Evolutionary conservation across 64 coral and sea anemone genomes (phyloP), one percentile per base, ranked within the genome.

Genomic region (Hydrozoanthus tunicans): DNA sequence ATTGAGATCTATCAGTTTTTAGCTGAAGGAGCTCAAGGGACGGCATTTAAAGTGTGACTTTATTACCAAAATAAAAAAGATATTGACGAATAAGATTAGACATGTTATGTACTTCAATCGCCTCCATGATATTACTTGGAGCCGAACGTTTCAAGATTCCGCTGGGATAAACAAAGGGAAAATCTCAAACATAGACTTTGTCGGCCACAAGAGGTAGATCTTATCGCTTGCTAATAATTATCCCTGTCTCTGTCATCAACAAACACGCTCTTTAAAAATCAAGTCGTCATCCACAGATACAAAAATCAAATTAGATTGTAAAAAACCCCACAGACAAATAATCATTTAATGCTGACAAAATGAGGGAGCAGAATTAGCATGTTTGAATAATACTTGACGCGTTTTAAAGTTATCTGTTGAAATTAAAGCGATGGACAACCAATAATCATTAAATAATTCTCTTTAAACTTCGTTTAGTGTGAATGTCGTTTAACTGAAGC

Each of bases 11-110:
- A 59, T 75, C 32, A 56, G 23, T 73, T 74, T 86, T 70, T 24
- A 88, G 23, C 53, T 27, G 55, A 88, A 88, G 69, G 73, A 6
- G 10, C 58, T 72, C 56, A 32, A 15, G 15, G 24, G 61, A 74
- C 54, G 58, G 55, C 68, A 74, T 60, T 88, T 88, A 88, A 73
- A 56, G 69, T 58, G 84, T 23, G 68, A 27, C 51, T 88, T 74
- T 59, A 88, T 88, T 88, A 56, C 84, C 11, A 56, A 6, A 75
- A 88, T 61, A 73, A 59, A 70, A 73, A 81, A 43, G 2, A 88
- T 88, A 88, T 73, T 88, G 84, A 88, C 84, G 69, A 57, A 88
- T 60, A 73, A 88, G 84, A 75, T 88, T 75, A 73, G 9, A 70
- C 26, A 73, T 73, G 53, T 86, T 86, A 25, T 7, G 54, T 72